Evolutionary conservation across 2,888 invertebrate genomes (phyloP), one percentile per base, ranked within the genome.

Genomic region (Eilema depressum): DNA sequence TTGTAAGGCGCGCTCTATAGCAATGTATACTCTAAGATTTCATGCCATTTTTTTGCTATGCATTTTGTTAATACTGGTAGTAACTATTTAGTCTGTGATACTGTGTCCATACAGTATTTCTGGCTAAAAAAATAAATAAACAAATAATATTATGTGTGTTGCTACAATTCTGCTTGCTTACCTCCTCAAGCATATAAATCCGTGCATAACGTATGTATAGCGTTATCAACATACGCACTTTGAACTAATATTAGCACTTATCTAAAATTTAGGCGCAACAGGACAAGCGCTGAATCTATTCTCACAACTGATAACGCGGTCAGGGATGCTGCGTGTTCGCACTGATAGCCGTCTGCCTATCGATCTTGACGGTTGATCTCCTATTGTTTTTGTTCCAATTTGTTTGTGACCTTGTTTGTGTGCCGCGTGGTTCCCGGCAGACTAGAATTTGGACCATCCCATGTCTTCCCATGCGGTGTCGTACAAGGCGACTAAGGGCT

Each of bases 311-410:
- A 64, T 26, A 64, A 64, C 28, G 28, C 53, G 47, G 64, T 53
- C 53, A 64, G 20, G 63, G 63, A 64, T 64, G 64, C 53, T 64
- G 53, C 28, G 28, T 25, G 41, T 63, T 63, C 8, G 25, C 59
- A 20, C 25, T 28, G 66, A 66, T 66, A 60, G 41, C 41, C 11
- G 17, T 25, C 28, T 56, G 17, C 10, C 66, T 41, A 59, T 26
- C 26, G 60, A 66, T 60, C 60, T 66, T 60, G 59, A n/a, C 26
- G 33, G 17, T 56, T 57, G n/a, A 57, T 65, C 65, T 57, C 33
- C 56, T 66, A 41, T 59, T 59, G 28, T 66, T 60, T 20, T 60
- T 37, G 41, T 37, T 41, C 26, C 20, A 66, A 30, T 47, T 66
- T 25, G n/a, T 59, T 33, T 4, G 3, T 56, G 33, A 23, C 30